Evolutionary conservation across 2,113 vertebrate genomes (phyloP).

Genomic region (Prietella phreatophila): DNA sequence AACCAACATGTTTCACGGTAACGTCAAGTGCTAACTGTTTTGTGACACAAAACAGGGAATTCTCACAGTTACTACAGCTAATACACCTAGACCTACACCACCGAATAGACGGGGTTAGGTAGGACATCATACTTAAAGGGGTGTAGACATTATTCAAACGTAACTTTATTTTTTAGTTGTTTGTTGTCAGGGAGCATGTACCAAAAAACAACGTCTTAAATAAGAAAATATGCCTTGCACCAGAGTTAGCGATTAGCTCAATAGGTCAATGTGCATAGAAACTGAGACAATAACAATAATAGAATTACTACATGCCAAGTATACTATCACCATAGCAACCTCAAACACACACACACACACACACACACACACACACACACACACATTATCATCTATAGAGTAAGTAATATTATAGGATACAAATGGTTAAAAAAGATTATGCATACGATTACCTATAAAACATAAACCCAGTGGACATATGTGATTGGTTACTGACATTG

Average conservation of each 20-base stretch:
- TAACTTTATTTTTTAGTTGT: background rate
- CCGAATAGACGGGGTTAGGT: background rate
- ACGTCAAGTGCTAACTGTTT: background rate
- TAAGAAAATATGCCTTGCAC: background rate
- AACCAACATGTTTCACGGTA: background rate
- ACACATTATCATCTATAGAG: background rate
- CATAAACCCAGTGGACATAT: background rate
- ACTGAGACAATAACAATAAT: background rate
- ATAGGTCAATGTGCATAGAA: background rate
- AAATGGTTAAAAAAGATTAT: background rate
- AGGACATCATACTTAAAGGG: background rate
- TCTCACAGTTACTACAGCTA: background rate
- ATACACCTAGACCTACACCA: background rate
- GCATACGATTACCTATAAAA: background rate
- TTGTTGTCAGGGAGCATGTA: background rate
- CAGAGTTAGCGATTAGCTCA: background rate
- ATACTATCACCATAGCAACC: background rate
- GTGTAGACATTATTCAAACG: background rate
- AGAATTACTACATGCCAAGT: background rate
- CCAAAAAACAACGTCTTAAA: background rate
- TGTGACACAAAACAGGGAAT: background rate
- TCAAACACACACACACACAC: background rate
- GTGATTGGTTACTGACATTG: background rate
- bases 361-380: background rate
- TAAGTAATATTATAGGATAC: background rate